Base-by-base conservation (phyloP, 2,113 vertebrate genomes). In the Ptyas mucosa region DNA sequence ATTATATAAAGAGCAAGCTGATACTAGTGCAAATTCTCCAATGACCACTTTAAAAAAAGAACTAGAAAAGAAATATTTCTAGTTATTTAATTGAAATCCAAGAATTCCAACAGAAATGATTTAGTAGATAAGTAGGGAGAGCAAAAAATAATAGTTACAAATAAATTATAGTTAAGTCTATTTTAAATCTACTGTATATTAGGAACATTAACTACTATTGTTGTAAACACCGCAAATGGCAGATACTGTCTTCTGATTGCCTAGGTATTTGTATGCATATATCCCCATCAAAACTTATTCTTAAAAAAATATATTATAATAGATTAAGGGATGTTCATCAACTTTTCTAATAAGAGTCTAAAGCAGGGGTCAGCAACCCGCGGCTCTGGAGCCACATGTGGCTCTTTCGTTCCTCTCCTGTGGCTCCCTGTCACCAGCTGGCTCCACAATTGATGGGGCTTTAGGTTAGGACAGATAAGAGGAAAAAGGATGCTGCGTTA, bases 1-100 rank as follows among this genome's bases (percentile, higher is more conserved):
- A 90, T 93, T 90, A 93, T 85, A 93, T 93, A 93, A 93, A 93
- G 58, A 89, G 54, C 88, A 51, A 92, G 43, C 39, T 86, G 58
- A 86, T 0, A 18, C 51, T 87, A 87, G 54, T n/a, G n/a, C 58
- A 69, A 23, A 75, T 53, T 69, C 23, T 12, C 49, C 39, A 4
- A 9, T 3, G 26, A 43, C 51, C 52, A 54, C 87, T 88, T 15
- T 21, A 55, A n/a, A 86, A 34, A 54, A 43, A 53, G 12, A 39
- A 92, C 61, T 15, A 43, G 29, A 75, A 81, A 23, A 81, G 9
- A 87, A 26, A 29, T 43, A 51, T 91, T 91, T 91, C 54, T 57
- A 86, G 43, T 55, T 29, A 61, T 51, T 46, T 12, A 87, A 58
- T 11, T 86, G 81, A 39, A 87, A 26, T 49, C 34, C n/a, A 43